Percentiles rank a stretch among this genome's conserved stretches.
Conservation (phyloP, 2,797 vertebrate species). For the Rhincodon typus region DNA sequence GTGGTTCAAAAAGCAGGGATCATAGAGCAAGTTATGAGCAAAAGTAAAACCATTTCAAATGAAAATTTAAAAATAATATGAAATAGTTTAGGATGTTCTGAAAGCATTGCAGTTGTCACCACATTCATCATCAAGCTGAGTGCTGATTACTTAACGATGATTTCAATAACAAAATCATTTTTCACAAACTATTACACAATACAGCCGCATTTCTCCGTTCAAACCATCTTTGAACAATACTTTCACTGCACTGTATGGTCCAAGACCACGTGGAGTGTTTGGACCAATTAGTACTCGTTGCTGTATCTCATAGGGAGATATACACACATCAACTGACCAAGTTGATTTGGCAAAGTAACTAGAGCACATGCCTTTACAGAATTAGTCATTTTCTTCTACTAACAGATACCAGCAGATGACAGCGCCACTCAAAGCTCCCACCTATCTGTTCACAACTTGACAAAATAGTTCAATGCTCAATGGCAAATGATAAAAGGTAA, state of each 20-base stretch:
- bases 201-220: neutral
- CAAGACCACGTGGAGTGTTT: too few species aligned
- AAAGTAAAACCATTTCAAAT: neutral
- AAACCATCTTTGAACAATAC: neutral
- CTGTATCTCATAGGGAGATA: too few species aligned
- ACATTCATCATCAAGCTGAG: neutral
- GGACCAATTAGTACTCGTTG: too few species aligned
- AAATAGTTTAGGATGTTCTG: too few species aligned
- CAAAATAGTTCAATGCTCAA: neutral
- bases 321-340: too few species aligned
- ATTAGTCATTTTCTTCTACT: neutral
- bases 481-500: neutral
- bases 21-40: neutral
- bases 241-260: too few species aligned
- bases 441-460: neutral
- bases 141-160: neutral
- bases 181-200: neutral
- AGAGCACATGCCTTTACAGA: too few species aligned
- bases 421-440: neutral
- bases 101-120: neutral
- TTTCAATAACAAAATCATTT: neutral
- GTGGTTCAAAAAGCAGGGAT: neutral
- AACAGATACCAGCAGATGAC: neutral
- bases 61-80: neutral
- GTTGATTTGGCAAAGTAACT: too few species aligned